Percentiles rank a stretch among this genome's conserved stretches.
Evolutionary conservation across 2,113 vertebrate genomes (phyloP).

Genomic region (Pavo muticus): DNA sequence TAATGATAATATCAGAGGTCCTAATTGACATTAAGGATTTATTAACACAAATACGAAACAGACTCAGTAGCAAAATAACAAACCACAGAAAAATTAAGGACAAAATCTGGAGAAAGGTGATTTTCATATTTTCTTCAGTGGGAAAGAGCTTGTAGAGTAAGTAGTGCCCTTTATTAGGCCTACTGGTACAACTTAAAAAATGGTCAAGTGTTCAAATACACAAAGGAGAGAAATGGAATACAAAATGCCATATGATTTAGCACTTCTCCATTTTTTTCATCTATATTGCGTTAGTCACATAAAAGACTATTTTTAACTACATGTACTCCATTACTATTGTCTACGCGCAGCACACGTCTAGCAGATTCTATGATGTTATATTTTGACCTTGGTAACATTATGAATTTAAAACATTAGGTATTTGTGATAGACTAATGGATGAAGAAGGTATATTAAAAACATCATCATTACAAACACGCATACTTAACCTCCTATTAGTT

Average conservation of each 20-base stretch:
- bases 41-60: not conserved
- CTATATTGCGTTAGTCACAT: not conserved
- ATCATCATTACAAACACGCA: not conserved
- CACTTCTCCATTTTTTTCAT: not conserved
- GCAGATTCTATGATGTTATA: not conserved
- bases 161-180: not conserved
- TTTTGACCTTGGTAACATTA: not conserved
- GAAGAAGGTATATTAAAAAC: not conserved
- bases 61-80: not conserved
- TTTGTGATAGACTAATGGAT: not conserved
- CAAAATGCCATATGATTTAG: not conserved
- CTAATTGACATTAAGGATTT: not conserved
- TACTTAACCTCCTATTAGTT: constrained; percentile 75
- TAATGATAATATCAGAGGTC: not conserved
- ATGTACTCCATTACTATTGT: not conserved
- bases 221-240: not conserved
- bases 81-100: not conserved
- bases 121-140: not conserved
- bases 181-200: not conserved
- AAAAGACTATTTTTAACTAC: not conserved
- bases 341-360: not conserved
- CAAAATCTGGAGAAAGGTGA: not conserved
- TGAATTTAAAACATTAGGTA: not conserved
- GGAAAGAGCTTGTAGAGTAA: not conserved
- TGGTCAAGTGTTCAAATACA: not conserved